phyloP scores from a whole-genome alignment of 1,140 invertebrate genomes.

The Drosophila littoralis region DNA sequence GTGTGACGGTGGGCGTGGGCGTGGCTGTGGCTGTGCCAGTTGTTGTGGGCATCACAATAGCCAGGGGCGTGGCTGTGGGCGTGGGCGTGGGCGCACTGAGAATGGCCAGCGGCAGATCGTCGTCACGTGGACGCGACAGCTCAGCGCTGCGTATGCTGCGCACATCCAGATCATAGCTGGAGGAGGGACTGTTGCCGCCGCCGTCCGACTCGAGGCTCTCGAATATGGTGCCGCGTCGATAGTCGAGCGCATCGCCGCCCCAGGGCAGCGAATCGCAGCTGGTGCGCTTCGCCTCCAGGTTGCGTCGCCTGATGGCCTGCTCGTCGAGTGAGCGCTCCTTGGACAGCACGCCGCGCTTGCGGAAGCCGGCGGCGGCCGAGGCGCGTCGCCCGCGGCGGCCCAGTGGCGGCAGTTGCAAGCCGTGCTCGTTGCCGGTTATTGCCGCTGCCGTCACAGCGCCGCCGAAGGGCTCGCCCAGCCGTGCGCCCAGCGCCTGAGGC shows the following conservation, averaged over 20 bases:
- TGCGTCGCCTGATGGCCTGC: slow-evolving; percentile 80
- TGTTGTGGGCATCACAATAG: neutral
- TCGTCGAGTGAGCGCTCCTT: slow-evolving; percentile 83
- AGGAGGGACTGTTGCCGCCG: slow-evolving; percentile 32
- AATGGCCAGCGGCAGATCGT: slow-evolving; percentile 40
- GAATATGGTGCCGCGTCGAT: slow-evolving; percentile 78
- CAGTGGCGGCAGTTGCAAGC: slow-evolving; percentile 71
- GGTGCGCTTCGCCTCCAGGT: slow-evolving; percentile 82
- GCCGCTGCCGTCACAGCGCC: slow-evolving; percentile 53
- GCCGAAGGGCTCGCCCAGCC: slow-evolving; percentile 63
- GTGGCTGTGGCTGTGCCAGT: slow-evolving; percentile 1
- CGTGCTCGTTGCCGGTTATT: slow-evolving; percentile 28
- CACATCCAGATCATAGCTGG: slow-evolving; percentile 59
- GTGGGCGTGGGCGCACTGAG: slow-evolving; percentile 36
- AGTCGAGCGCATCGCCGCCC: slow-evolving; percentile 76
- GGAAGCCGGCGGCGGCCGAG: slow-evolving; percentile 75
- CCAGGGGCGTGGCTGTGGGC: slow-evolving; percentile 11
- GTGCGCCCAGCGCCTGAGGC: slow-evolving; percentile 68
- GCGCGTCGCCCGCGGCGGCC: slow-evolving; percentile 75
- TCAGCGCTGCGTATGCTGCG: slow-evolving; percentile 79
- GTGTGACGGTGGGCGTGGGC: slow-evolving; percentile 18
- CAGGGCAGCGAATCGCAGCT: slow-evolving; percentile 83
- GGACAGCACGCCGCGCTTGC: slow-evolving; percentile 79
- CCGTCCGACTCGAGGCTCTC: slow-evolving; percentile 79
- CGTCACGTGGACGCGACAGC: slow-evolving; percentile 43